A percentile compares a stretch with the other conserved stretches of the same genome.
Evolutionary conservation across 2,888 invertebrate genomes (phyloP).

Genomic region (Vanessa cardui): DNA sequence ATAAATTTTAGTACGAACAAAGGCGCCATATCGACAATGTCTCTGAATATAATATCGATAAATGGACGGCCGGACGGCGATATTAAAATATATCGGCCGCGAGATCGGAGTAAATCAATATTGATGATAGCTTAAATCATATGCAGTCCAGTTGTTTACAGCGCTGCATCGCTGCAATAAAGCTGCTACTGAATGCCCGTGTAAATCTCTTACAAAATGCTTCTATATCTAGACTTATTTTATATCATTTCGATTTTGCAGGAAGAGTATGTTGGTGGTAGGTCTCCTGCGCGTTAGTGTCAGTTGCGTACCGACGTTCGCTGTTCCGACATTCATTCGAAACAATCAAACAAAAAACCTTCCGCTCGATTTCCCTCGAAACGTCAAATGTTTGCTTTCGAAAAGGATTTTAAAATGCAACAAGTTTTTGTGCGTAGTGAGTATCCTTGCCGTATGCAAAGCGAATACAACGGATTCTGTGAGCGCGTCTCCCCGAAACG

Average conservation of each 20-base stretch:
- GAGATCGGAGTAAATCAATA: constrained; percentile 75
- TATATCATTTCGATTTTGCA: constrained; percentile 18
- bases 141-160: constrained; percentile 40
- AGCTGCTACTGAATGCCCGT: constrained; percentile 54
- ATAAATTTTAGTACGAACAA: constrained; percentile 80
- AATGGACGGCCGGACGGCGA: constrained; percentile 64
- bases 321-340: constrained; percentile 43
- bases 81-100: constrained; percentile 74
- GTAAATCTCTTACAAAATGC: constrained; percentile 32
- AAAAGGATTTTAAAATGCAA: constrained; percentile 81
- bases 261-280: constrained; percentile 28
- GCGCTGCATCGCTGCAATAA: constrained; percentile 27
- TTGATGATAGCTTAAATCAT: constrained; percentile 67
- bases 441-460: constrained; percentile 75
- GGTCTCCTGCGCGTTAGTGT: constrained; percentile 22
- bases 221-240: constrained; percentile 17
- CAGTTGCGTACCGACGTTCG: constrained; percentile 28
- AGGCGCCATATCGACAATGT: constrained; percentile 78
- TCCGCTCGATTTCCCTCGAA: constrained; percentile 76
- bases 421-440: constrained; percentile 69
- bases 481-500: constrained; percentile 47
- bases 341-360: constrained; percentile 63
- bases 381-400: constrained; percentile 79
- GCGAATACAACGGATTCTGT: constrained; percentile 44
- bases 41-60: constrained; percentile 68